Base-by-base conservation (phyloP, 2,888 invertebrate genomes). In the Diploptera punctata region DNA sequence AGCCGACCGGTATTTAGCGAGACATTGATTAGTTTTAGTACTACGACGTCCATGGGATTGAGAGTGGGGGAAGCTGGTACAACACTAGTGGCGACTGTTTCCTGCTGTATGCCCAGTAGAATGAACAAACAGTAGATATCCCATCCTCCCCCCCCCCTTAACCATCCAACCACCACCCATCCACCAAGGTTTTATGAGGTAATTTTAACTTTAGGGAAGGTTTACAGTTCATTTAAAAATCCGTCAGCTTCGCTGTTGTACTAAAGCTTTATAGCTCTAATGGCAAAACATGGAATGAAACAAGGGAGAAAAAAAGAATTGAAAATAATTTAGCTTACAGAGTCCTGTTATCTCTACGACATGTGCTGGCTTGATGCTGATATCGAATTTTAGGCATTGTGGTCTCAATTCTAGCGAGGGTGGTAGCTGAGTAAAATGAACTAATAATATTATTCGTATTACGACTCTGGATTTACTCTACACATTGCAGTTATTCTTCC, bases 191-290 rank as follows among this genome's bases (percentile, higher is more conserved):
- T 65, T 65, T 65, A 65, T 65, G 65, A 44, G 65, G 65, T 65
- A 65, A 65, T 65, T 65, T 47, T 65, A 65, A 65, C 65, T 65
- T 65, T 26, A 47, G 65, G 65, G n/a, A 65, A 65, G 65, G 47
- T 65, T 65, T 65, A 44, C 44, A 65, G 65, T 65, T 65, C 65
- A 65, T 65, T 65, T 65, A 65, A 65, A 65, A 65, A 65, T 65
- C 65, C 65, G 65, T 65, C 65, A 65, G 65, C 65, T 47, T 65
- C 26, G 44, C 29, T 44, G 21, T 24, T 33, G 44, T n/a, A 43
- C 24, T 26, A 65, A 47, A 65, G 44, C 65, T 65, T 65, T 65
- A 65, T 65, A 47, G 24, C 65, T 16, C 5, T 24, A 43, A 65
- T 43, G 5, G 65, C 44, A 43, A 65, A 65, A 65, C 62, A 65